phyloP scores from a whole-genome alignment of 2,797 vertebrate species.

The Acrocephalus scirpaceus region DNA sequence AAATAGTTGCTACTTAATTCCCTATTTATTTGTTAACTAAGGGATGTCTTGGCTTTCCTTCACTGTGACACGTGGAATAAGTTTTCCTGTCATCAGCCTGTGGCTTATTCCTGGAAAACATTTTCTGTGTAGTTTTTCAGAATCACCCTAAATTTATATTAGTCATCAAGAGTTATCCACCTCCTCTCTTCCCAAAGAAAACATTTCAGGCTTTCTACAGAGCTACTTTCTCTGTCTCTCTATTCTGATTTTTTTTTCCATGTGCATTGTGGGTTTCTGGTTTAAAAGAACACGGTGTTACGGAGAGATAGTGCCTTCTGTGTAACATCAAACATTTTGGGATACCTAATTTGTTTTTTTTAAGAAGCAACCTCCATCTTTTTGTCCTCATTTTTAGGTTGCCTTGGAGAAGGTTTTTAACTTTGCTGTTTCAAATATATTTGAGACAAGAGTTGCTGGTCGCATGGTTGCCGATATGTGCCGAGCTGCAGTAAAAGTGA shows the following conservation, averaged over 20 bases:
- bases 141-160: not conserved
- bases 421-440: slow-evolving; percentile 96
- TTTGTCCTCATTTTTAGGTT: slow-evolving; percentile 77
- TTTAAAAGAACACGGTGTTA: not conserved
- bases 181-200: not conserved
- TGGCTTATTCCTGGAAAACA: not conserved
- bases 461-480: slow-evolving; percentile 98
- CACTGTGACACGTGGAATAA: not conserved
- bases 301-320: not conserved
- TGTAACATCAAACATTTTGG: not conserved
- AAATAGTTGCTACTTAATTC: not conserved
- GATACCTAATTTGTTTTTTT: not conserved
- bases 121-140: not conserved
- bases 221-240: not conserved
- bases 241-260: not conserved
- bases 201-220: not conserved
- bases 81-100: not conserved
- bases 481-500: slow-evolving; percentile 92
- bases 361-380: not conserved
- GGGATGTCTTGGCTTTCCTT: not conserved
- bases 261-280: not conserved
- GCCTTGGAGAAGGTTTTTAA: slow-evolving; percentile 95
- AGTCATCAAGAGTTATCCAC: not conserved
- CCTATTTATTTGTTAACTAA: not conserved
- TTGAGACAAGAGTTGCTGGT: slow-evolving; percentile 95